Percentiles rank a stretch among this genome's conserved stretches.
phyloP scores from a whole-genome alignment of 2,888 invertebrate genomes.

The Clivina fossor region DNA sequence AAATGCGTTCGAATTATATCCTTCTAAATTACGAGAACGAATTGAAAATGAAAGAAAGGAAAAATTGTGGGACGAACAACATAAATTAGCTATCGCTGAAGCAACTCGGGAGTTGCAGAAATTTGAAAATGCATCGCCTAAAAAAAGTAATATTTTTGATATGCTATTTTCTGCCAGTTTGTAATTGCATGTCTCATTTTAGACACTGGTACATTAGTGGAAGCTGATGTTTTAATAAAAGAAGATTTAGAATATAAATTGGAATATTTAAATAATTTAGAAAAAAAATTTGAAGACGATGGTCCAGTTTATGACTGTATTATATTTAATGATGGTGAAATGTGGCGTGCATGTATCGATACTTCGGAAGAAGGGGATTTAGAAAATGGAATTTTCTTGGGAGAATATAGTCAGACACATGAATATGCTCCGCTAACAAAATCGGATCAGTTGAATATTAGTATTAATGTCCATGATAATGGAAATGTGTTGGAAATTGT shows the following conservation, averaged over 20 bases:
- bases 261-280: slow-evolving; percentile 77
- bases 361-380: slow-evolving; percentile 82
- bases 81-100: slow-evolving; percentile 77
- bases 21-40: slow-evolving; percentile 78
- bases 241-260: slow-evolving; percentile 88
- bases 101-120: slow-evolving; percentile 73
- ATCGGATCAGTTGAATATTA: slow-evolving; percentile 81
- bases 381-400: slow-evolving; percentile 72
- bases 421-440: slow-evolving; percentile 77
- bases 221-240: slow-evolving; percentile 77
- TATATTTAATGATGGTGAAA: slow-evolving; percentile 87
- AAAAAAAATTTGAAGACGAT: slow-evolving; percentile 84
- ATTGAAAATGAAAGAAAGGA: slow-evolving; percentile 74
- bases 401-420: slow-evolving; percentile 78
- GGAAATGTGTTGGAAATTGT: slow-evolving; percentile 92
- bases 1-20: slow-evolving; percentile 83
- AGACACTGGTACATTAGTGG: slow-evolving; percentile 49
- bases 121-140: slow-evolving; percentile 61
- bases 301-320: slow-evolving; percentile 94
- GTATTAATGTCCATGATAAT: slow-evolving; percentile 87
- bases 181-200: neutral
- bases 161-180: neutral
- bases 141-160: slow-evolving; percentile 19
- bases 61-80: slow-evolving; percentile 81
- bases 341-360: slow-evolving; percentile 88